These are phyloP conservation scores for Antheraea assamensis DNA, from an alignment of 2,888 invertebrate species.

Conservation along the genomic window DNA sequence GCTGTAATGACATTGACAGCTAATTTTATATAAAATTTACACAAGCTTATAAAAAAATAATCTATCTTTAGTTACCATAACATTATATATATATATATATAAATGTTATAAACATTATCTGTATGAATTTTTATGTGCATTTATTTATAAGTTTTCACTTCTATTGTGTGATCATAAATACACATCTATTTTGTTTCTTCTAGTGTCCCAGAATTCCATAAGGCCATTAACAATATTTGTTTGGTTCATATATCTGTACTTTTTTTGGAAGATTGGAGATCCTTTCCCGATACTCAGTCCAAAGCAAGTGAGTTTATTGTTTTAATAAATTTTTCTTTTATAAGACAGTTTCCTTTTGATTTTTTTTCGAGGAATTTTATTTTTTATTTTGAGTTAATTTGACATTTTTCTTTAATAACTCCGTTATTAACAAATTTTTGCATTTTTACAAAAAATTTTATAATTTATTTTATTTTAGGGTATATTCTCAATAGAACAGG, in stretches of 20 bases:
- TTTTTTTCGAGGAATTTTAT: neutral
- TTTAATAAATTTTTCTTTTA: neutral
- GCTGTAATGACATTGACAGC: no score
- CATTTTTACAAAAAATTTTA: no score
- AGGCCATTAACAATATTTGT: conserved; percentile 90
- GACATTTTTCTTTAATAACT: no score
- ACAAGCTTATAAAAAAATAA: no score
- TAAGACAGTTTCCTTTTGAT: neutral
- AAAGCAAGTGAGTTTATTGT: conserved; percentile 88
- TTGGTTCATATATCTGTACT: conserved; percentile 96
- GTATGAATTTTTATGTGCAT: no score
- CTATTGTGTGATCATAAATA: no score
- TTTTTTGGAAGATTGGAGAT: conserved; percentile 99
- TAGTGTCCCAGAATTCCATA: conserved; percentile 90
- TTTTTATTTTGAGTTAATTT: neutral
- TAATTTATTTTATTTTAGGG: conserved; percentile 57
- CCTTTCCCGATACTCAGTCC: conserved; percentile 98
- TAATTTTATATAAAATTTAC: no score
- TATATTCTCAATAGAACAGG: conserved; percentile 91
- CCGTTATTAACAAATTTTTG: no score
- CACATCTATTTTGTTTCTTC: conserved; percentile 38
- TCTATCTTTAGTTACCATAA: no score
- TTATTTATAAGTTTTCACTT: no score
- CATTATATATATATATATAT: no score
- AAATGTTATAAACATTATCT: no score